Base-by-base conservation (phyloP, 1,140 invertebrate species). In the Drosophila quadrilineata region DNA sequence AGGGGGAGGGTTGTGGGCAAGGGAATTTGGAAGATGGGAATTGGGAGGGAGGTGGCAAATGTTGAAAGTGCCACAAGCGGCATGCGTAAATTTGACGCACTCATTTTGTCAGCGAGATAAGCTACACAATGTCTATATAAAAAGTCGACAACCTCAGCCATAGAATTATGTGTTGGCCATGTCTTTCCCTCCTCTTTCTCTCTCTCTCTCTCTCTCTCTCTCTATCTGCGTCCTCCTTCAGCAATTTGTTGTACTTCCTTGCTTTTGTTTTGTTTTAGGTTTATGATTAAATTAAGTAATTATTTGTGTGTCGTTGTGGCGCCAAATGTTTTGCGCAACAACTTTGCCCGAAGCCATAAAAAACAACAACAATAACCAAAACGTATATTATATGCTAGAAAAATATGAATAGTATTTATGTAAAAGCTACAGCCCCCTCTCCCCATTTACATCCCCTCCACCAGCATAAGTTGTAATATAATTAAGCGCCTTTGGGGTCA, bases 241-340 rank as follows among this genome's bases (percentile, higher is more conserved):
- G 22, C 45, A 43, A 41, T 58, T 36, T 26, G 50, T 53, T 35
- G 56, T 56, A 41, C 74, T 33, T 52, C 56, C 71, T 40, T 3
- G 16, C 9, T 56, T 60, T 50, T 53, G 12, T 68, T 62, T 57
- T 46, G 75, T 36, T 54, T 54, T 77, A 66, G 60, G 57, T 68
- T 77, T 84, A 73, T 85, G 79, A 64, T 85, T 75, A 74, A 84
- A 85, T 84, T 71, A 85, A 84, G 79, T 84, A 84, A 84, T 84
- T 84, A 79, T 79, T 84, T 84, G 59, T 52, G 38, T 68, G 64
- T 59, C 59, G 48, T 52, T 58, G 31, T 62, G 76, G 76, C 76
- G 75, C 76, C 76, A 63, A 63, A 54, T 24, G 43, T 14, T 43
- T 40, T 19, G 40, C 41, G 12, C 43, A n/a, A n/a, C 16, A 29